A percentile compares a stretch with the other conserved stretches of the same genome.
phyloP scores from a whole-genome alignment of 2,113 vertebrate species.

The Neogobius melanostomus region DNA sequence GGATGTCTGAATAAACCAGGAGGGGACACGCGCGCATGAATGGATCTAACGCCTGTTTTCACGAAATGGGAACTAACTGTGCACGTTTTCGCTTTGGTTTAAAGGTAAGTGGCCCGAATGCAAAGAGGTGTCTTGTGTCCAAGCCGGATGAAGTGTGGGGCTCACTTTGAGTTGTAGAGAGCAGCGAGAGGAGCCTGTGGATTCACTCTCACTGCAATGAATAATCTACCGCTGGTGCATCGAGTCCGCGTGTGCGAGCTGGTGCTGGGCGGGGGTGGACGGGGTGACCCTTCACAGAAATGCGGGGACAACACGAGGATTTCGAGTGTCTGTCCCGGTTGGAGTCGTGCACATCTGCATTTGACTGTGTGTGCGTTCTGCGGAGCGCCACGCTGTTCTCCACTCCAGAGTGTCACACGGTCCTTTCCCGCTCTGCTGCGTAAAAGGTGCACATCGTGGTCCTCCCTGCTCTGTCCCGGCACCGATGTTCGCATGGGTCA shows the following conservation, averaged over 20 bases:
- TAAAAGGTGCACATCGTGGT: not conserved
- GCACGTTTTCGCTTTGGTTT: slow-evolving; percentile 52
- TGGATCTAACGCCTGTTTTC: slow-evolving; percentile 73
- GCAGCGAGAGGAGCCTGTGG: slow-evolving; percentile 58
- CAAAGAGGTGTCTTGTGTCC: slow-evolving; percentile 4
- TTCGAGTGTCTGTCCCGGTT: not conserved
- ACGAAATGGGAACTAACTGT: slow-evolving; percentile 73
- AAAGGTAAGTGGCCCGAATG: slow-evolving; percentile 62
- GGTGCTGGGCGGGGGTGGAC: not conserved
- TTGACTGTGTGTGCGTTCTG: not conserved
- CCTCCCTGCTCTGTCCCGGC: not conserved
- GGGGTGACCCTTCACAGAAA: slow-evolving; percentile 33
- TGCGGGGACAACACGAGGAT: not conserved
- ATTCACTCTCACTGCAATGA: slow-evolving; percentile 53
- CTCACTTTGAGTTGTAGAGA: not conserved
- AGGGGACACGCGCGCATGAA: slow-evolving; percentile 52
- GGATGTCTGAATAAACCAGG: slow-evolving; percentile 64
- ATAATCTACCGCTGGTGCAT: slow-evolving; percentile 43
- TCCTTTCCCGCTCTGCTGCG: not conserved
- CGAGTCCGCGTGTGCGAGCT: not conserved
- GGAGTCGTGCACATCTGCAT: slow-evolving; percentile 21
- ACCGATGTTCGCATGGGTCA: not conserved
- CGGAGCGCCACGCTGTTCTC: not conserved
- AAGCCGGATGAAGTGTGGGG: slow-evolving; percentile 9
- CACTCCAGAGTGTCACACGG: not conserved